phyloP scores from a whole-genome alignment of 2,888 invertebrate species.

The Iselma pallidipennis region DNA sequence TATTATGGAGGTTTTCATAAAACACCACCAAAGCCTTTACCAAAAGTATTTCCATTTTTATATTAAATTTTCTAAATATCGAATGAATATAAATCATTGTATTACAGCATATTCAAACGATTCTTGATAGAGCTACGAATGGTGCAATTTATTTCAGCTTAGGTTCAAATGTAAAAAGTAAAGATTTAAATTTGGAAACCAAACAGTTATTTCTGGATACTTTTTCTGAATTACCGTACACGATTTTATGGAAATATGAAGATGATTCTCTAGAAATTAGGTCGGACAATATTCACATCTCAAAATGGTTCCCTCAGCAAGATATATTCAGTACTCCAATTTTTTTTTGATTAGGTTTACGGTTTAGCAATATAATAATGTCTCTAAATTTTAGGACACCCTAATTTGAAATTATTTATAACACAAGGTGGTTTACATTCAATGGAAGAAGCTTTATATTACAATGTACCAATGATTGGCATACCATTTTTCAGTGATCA shows the following conservation, averaged over 20 bases:
- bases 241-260: constrained; percentile 57
- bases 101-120: constrained; percentile 27
- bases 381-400: constrained; percentile 24
- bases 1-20: constrained; percentile 13
- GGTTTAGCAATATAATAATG: neutral
- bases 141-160: constrained; percentile 55
- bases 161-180: constrained; percentile 53
- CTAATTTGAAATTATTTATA: constrained; percentile 31
- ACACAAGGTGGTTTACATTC: constrained; percentile 34
- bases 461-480: constrained; percentile 30
- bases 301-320: constrained; percentile 58
- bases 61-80: neutral
- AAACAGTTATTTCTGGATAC: constrained; percentile 47
- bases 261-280: constrained; percentile 45
- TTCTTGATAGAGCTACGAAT: constrained; percentile 47
- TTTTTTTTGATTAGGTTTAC: too few species aligned
- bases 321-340: constrained; percentile 56
- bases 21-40: constrained; percentile 18
- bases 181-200: constrained; percentile 45
- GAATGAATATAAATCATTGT: neutral
- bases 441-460: constrained; percentile 31
- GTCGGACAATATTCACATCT: constrained; percentile 51
- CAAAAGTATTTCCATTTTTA: neutral
- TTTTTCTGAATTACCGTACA: too few species aligned
- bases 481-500: constrained; percentile 35